Conservation (phyloP, 2,113 vertebrate species). For the Bufo bufo region DNA sequence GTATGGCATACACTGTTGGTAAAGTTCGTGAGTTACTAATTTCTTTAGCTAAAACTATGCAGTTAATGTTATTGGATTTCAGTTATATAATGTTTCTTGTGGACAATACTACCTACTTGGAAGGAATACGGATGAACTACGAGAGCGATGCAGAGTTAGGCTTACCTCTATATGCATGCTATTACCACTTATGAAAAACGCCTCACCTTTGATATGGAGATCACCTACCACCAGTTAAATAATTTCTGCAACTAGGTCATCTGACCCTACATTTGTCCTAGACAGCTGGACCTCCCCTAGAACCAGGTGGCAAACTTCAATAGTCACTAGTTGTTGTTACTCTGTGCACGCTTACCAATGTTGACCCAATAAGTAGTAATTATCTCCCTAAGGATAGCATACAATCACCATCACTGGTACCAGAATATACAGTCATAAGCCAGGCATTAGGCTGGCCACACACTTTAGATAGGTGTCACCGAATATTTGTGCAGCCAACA, state of each 20-base stretch:
- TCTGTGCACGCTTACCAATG: too few species aligned
- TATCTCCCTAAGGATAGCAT: too few species aligned
- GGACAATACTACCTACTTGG: not conserved
- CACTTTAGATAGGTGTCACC: too few species aligned
- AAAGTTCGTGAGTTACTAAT: not conserved
- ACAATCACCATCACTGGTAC: too few species aligned
- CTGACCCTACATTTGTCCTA: not conserved
- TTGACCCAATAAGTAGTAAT: too few species aligned
- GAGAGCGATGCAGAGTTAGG: not conserved
- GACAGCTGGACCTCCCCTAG: not conserved
- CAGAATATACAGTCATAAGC: too few species aligned
- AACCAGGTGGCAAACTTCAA: not conserved
- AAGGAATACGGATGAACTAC: not conserved
- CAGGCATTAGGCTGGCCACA: too few species aligned
- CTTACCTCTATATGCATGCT: not conserved
- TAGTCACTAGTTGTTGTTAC: not conserved
- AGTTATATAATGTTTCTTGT: not conserved
- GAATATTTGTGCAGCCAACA: too few species aligned
- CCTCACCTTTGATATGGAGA: too few species aligned
- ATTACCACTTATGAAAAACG: not conserved
- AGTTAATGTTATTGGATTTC: not conserved
- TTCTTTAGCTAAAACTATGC: not conserved
- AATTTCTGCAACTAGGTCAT: not conserved
- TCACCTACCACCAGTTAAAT: not conserved
- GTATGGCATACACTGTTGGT: not conserved